Base-by-base conservation (phyloP, 2,797 vertebrate species). In the Eidolon dupreanum region DNA sequence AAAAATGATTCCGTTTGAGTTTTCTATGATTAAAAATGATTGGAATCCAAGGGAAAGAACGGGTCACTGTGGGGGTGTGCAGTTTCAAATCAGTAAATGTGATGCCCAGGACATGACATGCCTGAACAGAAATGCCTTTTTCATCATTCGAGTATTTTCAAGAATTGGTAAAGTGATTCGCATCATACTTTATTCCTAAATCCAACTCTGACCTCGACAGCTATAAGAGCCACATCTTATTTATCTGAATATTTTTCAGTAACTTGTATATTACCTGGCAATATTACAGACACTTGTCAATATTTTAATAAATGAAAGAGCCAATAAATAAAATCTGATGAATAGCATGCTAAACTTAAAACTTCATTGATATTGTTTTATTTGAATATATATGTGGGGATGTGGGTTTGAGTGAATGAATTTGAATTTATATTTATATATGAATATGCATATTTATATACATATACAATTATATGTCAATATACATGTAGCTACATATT, bases 91-190 rank as follows among this genome's bases (percentile, higher is more conserved):
- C 70, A 49, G 6, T 31, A 88, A 85, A 81, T 88, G 10, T 79
- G 51, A 81, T 90, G 9, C 9, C 12, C 26, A 65, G 51, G 28
- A 36, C 17, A 28, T 87, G n/a, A 92, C 68, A 79, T 90, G 6
- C 33, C 5, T 28, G 8, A 89, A 78, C 11, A 79, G 78, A 81
- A 94, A 66, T 87, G 43, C 31, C 81, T 57, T 22, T 51, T 93
- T 83, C 46, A 75, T 85, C 43, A 74, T 79, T 59, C 59, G 65
- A 79, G 10, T 89, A 63, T 63, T 94, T 93, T 92, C 33, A 88
- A 65, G 13, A 46, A 65, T 36, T 88, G 88, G 36, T 71, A 88
- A 84, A 65, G 36, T 95, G 1, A 88, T 51, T 87, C 43, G 28
- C 4, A 78, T 70, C 11, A 1, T 94, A 59, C 71, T 92, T 94